Evolutionary conservation across 1,140 invertebrate species (phyloP), one percentile per base, ranked within the genome.

Genomic region (Lepidurus arcticus): DNA sequence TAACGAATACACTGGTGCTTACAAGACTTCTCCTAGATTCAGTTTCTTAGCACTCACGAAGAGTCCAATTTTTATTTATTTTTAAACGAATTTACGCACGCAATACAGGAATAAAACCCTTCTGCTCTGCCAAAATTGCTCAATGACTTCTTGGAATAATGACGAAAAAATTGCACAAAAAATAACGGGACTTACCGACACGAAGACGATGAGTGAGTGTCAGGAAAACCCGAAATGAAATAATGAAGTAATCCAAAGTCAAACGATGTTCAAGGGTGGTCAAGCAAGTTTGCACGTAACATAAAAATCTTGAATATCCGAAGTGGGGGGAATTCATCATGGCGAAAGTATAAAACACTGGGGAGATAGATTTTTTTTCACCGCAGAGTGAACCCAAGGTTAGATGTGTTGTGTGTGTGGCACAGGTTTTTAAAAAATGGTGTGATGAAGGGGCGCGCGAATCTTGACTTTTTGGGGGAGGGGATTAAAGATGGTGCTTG

Each of bases 171-270:
- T 7, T 4, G 21, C 53, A 21, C 53, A 16, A 65, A 65, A 65
- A n/a, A 21, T 13, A 65, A 65, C 21, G 8, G 6, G 53, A 65
- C 53, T 65, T 65, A 65, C 53, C 53, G 53, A 13, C 53, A 7
- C 16, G 53, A 21, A n/a, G 53, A 13, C 16, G 53, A 65, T 65
- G 53, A 65, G 13, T 16, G 4, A 65, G n/a, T 13, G 7, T 4
- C 0, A 65, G 53, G 45, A 47, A 34, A 34, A 34, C 34, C 34
- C 34, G 34, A 34, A 34, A 34, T 34, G 45, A 47, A 65, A 65
- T n/a, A 65, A 65, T 65, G 53, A 65, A 65, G 53, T 65, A 65
- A 65, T 65, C 53, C 53, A 65, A n/a, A 65, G 53, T 21, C 53
- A 65, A 47, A 47, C n/a, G 53, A 21, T 11, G 45, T 47, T 11